Base-by-base conservation (phyloP, 2,113 vertebrate species). In the Onychorhynchus coronatus region DNA sequence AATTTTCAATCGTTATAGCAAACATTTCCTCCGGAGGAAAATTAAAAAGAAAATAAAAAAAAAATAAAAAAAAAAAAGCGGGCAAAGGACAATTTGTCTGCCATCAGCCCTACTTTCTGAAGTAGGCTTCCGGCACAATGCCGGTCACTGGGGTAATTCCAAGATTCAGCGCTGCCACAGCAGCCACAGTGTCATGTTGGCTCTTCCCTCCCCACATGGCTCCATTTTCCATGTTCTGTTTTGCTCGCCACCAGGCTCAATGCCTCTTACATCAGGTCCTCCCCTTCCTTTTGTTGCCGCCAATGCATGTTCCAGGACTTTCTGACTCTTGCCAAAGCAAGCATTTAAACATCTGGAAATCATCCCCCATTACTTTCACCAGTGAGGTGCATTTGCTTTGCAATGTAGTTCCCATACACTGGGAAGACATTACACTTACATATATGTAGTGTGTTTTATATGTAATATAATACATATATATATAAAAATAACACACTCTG, bases 271-370 rank as follows among this genome's bases (percentile, higher is more conserved):
- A 96, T 91, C 89, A 89, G 58, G 50, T 56, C 58, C 90, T 97
- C 96, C 85, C 78, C 85, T 95, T 91, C 67, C 85, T 96, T 73
- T 72, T 94, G 93, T 31, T 96, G 96, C 97, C 56, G 84, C 96
- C 93, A 98, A 58, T 52, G 92, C 50, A 20, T 78, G 93, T 91
- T 97, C 94, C 91, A 90, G 39, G 86, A 75, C 92, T 96, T 96
- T 72, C 90, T 61, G 46, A 72, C 84, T 91, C 89, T 92, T 94
- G 97, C 98, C 98, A 97, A 97, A 97, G 93, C 85, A 97, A 98
- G 93, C 92, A 92, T 56, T 95, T 89, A 56, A 95, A 98, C 98
- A 98, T 97, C 97, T 98, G 98, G 97, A 97, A 98, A 88, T 88
- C 92, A 96, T 98, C 96, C 92, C 68, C 85, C 92, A 76, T 85